These are phyloP conservation scores for Linurgus olivaceus DNA, from an alignment of 2,797 vertebrate species.

Conservation along the genomic window DNA sequence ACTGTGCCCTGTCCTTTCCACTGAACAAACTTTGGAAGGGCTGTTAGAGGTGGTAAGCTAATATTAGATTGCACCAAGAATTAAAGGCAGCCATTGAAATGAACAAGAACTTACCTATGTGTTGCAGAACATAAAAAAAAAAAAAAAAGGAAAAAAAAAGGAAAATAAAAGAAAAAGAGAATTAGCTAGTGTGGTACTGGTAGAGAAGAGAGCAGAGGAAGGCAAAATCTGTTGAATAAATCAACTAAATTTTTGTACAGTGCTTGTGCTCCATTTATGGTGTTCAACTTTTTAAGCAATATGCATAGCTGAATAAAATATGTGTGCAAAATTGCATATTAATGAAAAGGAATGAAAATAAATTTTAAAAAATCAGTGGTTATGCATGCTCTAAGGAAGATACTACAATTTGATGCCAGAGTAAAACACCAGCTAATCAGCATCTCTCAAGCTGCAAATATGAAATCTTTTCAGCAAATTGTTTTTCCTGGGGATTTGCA, in stretches of 20 bases:
- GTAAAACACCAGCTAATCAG: background rate
- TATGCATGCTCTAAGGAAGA: background rate
- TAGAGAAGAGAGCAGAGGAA: background rate
- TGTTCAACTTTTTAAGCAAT: background rate
- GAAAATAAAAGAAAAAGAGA: accelerated
- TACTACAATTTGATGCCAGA: background rate
- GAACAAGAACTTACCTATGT: background rate
- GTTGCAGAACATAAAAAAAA: background rate
- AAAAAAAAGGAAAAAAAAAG: accelerated
- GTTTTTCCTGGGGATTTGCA: background rate
- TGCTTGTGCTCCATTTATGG: background rate
- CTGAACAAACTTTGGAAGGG: constrained; percentile 31
- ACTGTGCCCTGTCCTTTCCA: constrained; percentile 52
- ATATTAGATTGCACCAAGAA: constrained; percentile 2
- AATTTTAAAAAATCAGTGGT: background rate
- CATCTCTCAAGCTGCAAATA: background rate
- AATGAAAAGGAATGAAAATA: background rate
- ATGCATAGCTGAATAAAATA: background rate
- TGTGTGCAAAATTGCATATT: background rate
- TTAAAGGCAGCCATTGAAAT: constrained; percentile 8
- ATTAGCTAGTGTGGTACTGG: background rate
- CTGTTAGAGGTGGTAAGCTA: constrained; percentile 15
- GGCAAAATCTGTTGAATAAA: background rate
- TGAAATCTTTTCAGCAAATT: background rate
- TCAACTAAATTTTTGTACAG: background rate